phyloP scores from a whole-genome alignment of 1,140 invertebrate genomes.

The Elymnias hypermnestra region DNA sequence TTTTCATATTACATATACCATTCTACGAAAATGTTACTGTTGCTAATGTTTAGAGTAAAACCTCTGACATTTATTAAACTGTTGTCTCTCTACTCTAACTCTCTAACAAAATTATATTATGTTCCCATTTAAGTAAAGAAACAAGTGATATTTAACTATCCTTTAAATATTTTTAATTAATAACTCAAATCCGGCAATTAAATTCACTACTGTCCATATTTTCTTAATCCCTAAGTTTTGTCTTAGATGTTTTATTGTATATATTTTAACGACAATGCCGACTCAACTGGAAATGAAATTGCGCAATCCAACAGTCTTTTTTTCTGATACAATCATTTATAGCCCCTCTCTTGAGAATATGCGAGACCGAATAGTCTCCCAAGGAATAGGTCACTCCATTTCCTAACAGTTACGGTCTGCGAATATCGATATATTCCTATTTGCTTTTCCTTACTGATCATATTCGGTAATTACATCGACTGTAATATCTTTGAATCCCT shows the following conservation, averaged over 20 bases:
- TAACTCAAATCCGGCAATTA: too few relatives aligned
- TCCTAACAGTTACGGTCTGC: slow-evolving; percentile 26
- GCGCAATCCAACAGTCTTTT: slow-evolving; percentile 12
- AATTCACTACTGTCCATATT: too few relatives aligned
- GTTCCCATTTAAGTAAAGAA: too few relatives aligned
- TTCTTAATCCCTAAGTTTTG: too few relatives aligned
- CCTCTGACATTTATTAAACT: too few relatives aligned
- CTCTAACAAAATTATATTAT: too few relatives aligned
- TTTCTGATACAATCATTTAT: slow-evolving; percentile 22
- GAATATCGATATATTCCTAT: slow-evolving; percentile 27
- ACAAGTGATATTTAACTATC: too few relatives aligned
- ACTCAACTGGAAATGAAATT: slow-evolving; percentile 9
- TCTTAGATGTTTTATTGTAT: slow-evolving; percentile 3
- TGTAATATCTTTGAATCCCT: slow-evolving; percentile 9
- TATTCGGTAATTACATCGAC: slow-evolving; percentile 39
- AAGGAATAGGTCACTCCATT: slow-evolving; percentile 41
- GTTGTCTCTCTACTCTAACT: too few relatives aligned
- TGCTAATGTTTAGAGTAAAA: too few relatives aligned
- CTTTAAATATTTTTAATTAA: too few relatives aligned
- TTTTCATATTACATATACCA: too few relatives aligned
- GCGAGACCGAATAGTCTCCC: slow-evolving; percentile 30
- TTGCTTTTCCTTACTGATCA: slow-evolving; percentile 33
- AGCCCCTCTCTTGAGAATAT: slow-evolving; percentile 12
- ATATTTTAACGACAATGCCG: neutral
- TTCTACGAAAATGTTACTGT: too few relatives aligned